These are phyloP conservation scores for Egretta garzetta DNA, from an alignment of 2,113 vertebrate genomes.

Conservation along the genomic window DNA sequence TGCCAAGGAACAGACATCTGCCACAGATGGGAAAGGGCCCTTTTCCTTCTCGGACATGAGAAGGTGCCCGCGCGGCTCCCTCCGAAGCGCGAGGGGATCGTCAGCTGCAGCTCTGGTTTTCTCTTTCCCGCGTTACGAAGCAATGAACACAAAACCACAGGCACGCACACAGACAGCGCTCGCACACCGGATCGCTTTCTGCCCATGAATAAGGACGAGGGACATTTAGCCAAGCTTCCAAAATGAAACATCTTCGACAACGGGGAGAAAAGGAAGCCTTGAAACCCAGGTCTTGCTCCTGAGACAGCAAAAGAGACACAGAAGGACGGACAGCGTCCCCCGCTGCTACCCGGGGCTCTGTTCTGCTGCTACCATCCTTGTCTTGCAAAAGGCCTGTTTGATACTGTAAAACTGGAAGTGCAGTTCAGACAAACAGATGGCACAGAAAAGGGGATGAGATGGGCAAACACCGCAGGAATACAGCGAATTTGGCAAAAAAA, in stretches of 20 bases:
- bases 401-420: constrained; percentile 74
- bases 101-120: not conserved
- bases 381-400: not conserved
- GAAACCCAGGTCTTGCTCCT: not conserved
- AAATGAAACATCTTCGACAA: not conserved
- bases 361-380: not conserved
- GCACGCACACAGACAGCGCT: not conserved
- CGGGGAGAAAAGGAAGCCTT: not conserved
- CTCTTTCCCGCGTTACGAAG: not conserved
- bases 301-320: not conserved
- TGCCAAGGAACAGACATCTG: not conserved
- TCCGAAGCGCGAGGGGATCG: not conserved
- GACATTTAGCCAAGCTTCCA: not conserved
- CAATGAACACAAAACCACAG: not conserved
- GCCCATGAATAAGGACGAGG: not conserved
- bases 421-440: constrained; percentile 58
- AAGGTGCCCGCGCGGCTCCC: accelerated
- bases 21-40: not conserved
- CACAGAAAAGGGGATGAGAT: constrained; percentile 37
- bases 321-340: not conserved
- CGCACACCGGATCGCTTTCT: not conserved
- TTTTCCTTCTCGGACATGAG: accelerated
- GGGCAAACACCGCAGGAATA: not conserved
- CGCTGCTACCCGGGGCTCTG: not conserved
- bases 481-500: not conserved